These are phyloP conservation scores for Acanthiza pusilla DNA, from an alignment of 2,797 vertebrate genomes.

Conservation along the genomic window DNA sequence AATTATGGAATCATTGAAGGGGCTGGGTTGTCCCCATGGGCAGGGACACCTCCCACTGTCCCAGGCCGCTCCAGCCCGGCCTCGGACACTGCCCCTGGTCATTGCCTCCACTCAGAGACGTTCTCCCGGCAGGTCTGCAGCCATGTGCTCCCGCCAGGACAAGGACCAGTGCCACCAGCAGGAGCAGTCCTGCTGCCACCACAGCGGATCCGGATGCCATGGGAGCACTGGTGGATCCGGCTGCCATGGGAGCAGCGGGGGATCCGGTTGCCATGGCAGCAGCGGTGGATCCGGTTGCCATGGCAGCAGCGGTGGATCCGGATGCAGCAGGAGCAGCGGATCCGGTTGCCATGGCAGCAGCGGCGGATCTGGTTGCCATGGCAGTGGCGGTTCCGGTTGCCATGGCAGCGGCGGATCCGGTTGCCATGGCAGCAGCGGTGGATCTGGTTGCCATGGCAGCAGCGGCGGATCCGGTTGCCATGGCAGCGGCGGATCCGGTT, in stretches of 20 bases:
- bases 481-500: fast-evolving
- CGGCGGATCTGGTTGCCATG: background rate
- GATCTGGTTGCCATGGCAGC: fast-evolving
- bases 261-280: background rate
- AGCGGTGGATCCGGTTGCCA: background rate
- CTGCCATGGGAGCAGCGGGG: fast-evolving
- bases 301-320: fast-evolving
- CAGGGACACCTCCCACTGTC: too few relatives aligned
- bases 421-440: background rate
- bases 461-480: background rate
- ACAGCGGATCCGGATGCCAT: fast-evolving
- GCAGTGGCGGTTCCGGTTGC: background rate
- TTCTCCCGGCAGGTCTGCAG: background rate
- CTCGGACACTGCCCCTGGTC: fast-evolving
- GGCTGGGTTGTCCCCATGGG: background rate
- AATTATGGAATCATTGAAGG: fast-evolving
- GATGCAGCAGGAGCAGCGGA: background rate
- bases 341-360: background rate
- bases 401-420: fast-evolving
- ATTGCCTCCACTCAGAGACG: background rate
- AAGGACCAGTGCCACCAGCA: background rate
- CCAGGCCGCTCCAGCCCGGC: fast-evolving
- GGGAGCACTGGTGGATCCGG: fast-evolving
- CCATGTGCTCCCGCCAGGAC: conserved; percentile 41
- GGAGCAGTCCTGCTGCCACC: background rate